phyloP scores from a whole-genome alignment of 2,113 vertebrate species.

The Glaucomys volans region DNA sequence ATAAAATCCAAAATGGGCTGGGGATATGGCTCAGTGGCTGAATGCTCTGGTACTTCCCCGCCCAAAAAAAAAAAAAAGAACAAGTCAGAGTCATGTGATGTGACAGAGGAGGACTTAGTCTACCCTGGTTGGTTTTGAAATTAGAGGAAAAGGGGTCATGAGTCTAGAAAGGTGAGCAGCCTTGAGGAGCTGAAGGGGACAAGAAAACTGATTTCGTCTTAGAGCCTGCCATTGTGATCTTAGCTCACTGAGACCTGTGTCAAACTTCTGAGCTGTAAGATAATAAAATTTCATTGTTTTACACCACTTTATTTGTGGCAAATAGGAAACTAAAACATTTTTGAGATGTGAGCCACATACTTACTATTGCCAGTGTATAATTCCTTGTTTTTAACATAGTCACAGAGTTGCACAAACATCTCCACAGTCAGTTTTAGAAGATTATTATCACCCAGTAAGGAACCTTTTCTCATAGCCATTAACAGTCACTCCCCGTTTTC shows the following conservation, averaged over 20 bases:
- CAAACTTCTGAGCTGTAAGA: neutral
- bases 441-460: neutral
- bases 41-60: too few relatives aligned
- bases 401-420: neutral
- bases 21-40: too few relatives aligned
- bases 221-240: neutral
- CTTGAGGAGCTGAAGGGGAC: neutral
- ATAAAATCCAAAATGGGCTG: too few relatives aligned
- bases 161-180: neutral
- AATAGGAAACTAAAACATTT: neutral
- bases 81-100: neutral
- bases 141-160: neutral
- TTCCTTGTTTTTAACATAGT: neutral
- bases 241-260: neutral
- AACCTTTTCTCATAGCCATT: neutral
- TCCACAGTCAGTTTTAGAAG: neutral
- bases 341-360: neutral
- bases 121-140: neutral
- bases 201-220: too few relatives aligned
- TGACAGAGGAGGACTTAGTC: neutral
- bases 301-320: neutral
- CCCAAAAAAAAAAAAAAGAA: neutral
- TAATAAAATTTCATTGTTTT: neutral
- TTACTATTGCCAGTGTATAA: neutral
- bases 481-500: neutral